Evolutionary conservation across 2,888 invertebrate genomes (phyloP), one percentile per base, ranked within the genome.

Genomic region (Eugnorisma glareosa): DNA sequence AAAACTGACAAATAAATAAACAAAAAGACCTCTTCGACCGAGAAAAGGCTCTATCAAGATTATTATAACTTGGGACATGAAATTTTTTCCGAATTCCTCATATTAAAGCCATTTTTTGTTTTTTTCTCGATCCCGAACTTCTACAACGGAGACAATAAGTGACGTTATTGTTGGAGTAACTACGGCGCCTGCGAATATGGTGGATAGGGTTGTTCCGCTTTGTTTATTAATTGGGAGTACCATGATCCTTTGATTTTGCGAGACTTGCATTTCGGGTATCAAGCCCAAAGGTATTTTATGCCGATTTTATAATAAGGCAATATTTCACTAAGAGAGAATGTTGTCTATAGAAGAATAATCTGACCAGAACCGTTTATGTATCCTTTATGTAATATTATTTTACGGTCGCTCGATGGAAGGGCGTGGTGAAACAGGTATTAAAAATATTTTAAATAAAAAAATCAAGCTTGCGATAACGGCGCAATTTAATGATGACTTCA

Each of bases 391-490:
- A 11, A 40, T 18, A 48, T 10, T 21, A 59, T 3, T 11, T 31
- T 48, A 15, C 11, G 15, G 15, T 21, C 15, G 31, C 15, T 54
- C 15, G 3, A 13, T 63, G 21, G 18, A 54, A 28, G 10, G 18
- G 15, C 31, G 51, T 57, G n/a, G 15, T 18, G 3, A 40, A 78
- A 81, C 81, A 64, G 64, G 81, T 78, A 73, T 61, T 43, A 7
- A 21, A 37, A 73, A 45, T 63, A 15, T 11, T 51, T 8, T n/a
- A n/a, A n/a, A n/a, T n/a, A n/a, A 24, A 31, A 1, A 2, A 63
- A 24, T 11, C 24, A 40, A 51, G 31, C 1, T 61, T 45, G 8
- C 1, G 21, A 37, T 15, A 13, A 35, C 24, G 35, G 7, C 28
- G 11, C 24, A 54, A 54, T 37, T 54, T n/a, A 21, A 31, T 5